Evolutionary conservation across 2,113 vertebrate species (phyloP), one percentile per base, ranked within the genome.

Genomic region (Bufo gargarizans): DNA sequence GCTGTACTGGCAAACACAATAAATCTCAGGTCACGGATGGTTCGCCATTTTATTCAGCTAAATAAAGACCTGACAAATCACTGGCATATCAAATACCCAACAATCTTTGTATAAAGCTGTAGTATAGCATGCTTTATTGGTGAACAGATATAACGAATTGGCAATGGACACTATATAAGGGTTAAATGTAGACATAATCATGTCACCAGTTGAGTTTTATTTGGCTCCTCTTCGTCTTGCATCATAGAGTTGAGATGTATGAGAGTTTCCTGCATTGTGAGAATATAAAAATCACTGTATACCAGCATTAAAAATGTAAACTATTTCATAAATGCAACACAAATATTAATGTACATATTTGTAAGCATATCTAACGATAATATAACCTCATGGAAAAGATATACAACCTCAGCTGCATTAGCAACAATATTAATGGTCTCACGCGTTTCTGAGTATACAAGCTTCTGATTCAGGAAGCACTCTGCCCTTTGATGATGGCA

Each of bases 191-290:
- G 13, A 49, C 5, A 45, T 9, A 19, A 58, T 74, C 11, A 33
- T 22, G 8, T 88, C 67, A 88, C 86, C 86, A 82, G 67, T 6
- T 83, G 43, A 53, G 86, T 65, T 33, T 12, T 77, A 83, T 77
- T 83, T 22, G 63, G 50, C 43, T 88, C 80, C 20, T 83, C 80
- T 17, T 88, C 71, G 55, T 88, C 86, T 63, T 88, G 55, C 79
- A 88, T 88, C 56, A 49, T 6, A 50, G 2, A n/a, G 45, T 50
- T 61, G 56, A 88, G 50, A 10, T 6, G 19, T 16, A 43, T 63
- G 6, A 88, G 80, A 55, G 83, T 22, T 4, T 83, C 14, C 86
- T 88, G 69, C 17, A 82, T 59, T 59, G 47, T 77, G 45, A 76
- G 12, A 86, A 77, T 12, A 58, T 11, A 85, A 45, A 74, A 12